A percentile compares a stretch with the other conserved stretches of the same genome.
phyloP scores from a whole-genome alignment of 2,888 invertebrate species.

The Hyles lineata region DNA sequence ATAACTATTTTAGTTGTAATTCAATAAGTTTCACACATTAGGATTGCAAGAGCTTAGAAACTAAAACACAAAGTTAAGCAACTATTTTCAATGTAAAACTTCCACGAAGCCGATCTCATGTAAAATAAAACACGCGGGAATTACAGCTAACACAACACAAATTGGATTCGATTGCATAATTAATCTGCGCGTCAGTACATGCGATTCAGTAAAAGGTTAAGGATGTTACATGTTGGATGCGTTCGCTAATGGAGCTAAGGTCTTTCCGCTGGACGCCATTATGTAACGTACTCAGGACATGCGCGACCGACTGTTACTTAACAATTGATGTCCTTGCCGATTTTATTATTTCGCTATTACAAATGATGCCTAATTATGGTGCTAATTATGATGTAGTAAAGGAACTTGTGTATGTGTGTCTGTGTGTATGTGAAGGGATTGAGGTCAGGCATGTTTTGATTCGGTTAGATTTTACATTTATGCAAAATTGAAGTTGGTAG shows the following conservation, averaged over 20 bases:
- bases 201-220: slow-evolving; percentile 15
- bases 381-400: neutral
- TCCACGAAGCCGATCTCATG: too few relatives aligned
- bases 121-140: neutral
- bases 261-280: slow-evolving; percentile 6
- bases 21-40: too few relatives aligned
- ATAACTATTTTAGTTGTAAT: too few relatives aligned
- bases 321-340: slow-evolving; percentile 11
- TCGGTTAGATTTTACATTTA: too few relatives aligned
- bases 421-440: too few relatives aligned
- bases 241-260: slow-evolving; percentile 22
- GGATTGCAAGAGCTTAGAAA: too few relatives aligned
- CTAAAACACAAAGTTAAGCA: too few relatives aligned
- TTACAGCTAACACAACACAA: neutral
- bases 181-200: neutral
- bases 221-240: slow-evolving; percentile 21
- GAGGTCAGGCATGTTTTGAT: too few relatives aligned
- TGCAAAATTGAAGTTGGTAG: too few relatives aligned
- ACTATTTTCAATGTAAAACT: too few relatives aligned
- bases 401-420: too few relatives aligned
- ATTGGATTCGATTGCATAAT: slow-evolving; percentile 9
- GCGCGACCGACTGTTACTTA: slow-evolving; percentile 1
- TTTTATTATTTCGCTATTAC: slow-evolving; percentile 5
- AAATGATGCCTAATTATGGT: neutral
- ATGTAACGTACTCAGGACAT: neutral